phyloP scores from a whole-genome alignment of 64 coral and sea anemone species.

The Montipora foliosa region DNA sequence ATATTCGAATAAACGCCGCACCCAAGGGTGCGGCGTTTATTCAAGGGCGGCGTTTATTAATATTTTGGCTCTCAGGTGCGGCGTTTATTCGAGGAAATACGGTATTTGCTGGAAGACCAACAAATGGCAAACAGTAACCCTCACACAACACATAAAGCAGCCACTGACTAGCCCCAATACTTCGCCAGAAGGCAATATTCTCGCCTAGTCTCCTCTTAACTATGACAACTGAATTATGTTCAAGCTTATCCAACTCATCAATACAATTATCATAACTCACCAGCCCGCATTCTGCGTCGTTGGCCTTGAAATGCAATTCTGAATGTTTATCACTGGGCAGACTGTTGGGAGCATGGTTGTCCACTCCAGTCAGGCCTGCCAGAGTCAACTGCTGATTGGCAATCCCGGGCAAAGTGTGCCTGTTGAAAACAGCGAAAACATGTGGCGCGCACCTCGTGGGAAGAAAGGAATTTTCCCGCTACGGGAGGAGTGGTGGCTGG shows the following conservation, averaged over 20 bases:
- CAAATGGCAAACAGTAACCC: constrained; percentile 22
- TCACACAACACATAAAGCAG: constrained; percentile 5
- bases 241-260: neutral
- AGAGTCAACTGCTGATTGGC: neutral
- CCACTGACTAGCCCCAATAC: constrained; percentile 34
- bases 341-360: neutral
- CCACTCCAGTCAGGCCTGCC: neutral
- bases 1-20: no score
- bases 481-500: no score
- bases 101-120: neutral
- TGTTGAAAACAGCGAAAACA: no score
- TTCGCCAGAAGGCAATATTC: constrained; percentile 47
- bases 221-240: neutral
- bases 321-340: neutral
- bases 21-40: no score
- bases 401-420: no score
- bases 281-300: neutral
- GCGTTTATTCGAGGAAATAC: no score
- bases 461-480: no score
- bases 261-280: neutral
- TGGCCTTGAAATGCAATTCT: neutral
- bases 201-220: constrained; percentile 23
- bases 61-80: no score
- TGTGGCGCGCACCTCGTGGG: no score
- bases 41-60: no score